A percentile compares a stretch with the other conserved stretches of the same genome.
Evolutionary conservation across 2,113 vertebrate species (phyloP).

Genomic region (Tetrao urogallus): DNA sequence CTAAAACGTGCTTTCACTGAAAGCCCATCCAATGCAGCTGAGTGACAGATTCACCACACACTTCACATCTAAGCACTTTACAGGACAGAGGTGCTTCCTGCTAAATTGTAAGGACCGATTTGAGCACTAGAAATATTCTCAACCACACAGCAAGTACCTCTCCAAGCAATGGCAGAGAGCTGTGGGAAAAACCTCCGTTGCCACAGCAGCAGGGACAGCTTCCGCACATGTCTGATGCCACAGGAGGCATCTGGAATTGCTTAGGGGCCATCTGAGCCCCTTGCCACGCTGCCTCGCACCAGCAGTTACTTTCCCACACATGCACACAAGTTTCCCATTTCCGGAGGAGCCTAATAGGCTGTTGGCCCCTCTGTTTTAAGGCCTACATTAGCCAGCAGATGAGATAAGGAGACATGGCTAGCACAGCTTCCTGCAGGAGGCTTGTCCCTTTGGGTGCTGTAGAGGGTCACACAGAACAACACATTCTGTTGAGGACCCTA

Average conservation of each 20-base stretch:
- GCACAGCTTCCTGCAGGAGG: neutral
- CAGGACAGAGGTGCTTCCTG: neutral
- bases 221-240: neutral
- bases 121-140: neutral
- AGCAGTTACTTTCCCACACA: neutral
- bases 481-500: too few species aligned
- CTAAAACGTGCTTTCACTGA: neutral
- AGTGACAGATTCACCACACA: neutral
- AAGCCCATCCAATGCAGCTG: neutral
- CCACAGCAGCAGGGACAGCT: neutral
- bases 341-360: neutral
- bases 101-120: neutral
- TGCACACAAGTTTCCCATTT: neutral
- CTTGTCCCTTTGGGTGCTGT: too few species aligned
- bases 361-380: neutral
- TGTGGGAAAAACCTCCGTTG: neutral
- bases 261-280: neutral
- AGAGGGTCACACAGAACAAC: neutral
- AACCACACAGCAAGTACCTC: accelerated
- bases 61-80: neutral
- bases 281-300: neutral
- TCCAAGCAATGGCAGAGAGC: neutral
- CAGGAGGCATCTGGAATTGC: neutral
- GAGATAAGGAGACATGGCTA: neutral
- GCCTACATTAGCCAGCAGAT: neutral